Conservation (phyloP, 2,888 invertebrate genomes). For the Dinocampus coccinellae region DNA sequence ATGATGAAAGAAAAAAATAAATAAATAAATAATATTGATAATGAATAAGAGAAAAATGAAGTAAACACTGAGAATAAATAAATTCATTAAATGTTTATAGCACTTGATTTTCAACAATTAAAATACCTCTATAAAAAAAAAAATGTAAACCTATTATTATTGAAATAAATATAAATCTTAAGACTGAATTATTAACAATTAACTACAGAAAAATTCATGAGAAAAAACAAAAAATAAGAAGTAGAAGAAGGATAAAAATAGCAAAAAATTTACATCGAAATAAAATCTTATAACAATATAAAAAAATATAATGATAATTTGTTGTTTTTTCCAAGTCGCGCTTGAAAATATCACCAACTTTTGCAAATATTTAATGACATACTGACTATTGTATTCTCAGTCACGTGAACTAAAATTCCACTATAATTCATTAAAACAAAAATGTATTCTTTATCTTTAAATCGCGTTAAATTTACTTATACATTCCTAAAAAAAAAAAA, state of each 20-base stretch:
- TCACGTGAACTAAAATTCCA: neutral
- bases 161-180: slow-evolving; percentile 66
- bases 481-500: slow-evolving; percentile 51
- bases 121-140: slow-evolving; percentile 67
- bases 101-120: slow-evolving; percentile 59
- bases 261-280: neutral
- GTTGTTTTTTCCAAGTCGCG: neutral
- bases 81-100: slow-evolving; percentile 47
- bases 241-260: neutral
- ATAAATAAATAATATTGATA: slow-evolving; percentile 27
- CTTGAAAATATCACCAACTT: neutral
- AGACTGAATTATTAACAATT: slow-evolving; percentile 57
- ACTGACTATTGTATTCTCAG: slow-evolving; percentile 1
- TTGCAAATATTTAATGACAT: neutral
- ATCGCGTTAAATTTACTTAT: slow-evolving; percentile 60
- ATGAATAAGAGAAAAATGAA: slow-evolving; percentile 33
- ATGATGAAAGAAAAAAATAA: too few relatives aligned
- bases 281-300: neutral
- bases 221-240: neutral
- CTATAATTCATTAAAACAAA: neutral
- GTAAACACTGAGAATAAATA: slow-evolving; percentile 39
- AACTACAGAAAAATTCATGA: neutral
- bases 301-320: neutral
- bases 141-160: slow-evolving; percentile 65
- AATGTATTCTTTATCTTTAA: slow-evolving; percentile 29